Evolutionary conservation across 53 echinoderm and acorn worm species (phyloP).

Genomic region (Hippasteria phrygiana): DNA sequence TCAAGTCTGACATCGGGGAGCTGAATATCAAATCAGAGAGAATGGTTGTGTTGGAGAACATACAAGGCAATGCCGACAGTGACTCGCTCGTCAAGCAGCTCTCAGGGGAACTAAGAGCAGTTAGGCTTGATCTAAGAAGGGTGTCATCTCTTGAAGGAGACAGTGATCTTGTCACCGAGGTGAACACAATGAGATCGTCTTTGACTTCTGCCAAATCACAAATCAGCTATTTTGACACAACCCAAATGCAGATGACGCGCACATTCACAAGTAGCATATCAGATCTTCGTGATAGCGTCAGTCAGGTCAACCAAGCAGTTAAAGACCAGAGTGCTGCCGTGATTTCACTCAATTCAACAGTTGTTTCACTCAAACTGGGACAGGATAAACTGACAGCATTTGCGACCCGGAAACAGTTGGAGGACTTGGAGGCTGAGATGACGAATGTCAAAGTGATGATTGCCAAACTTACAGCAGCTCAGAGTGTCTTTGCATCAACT

Average conservation of each 20-base stretch:
- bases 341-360: slow-evolving; percentile 12
- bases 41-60: slow-evolving; percentile 40
- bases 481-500: slow-evolving; percentile 27
- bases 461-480: slow-evolving; percentile 7
- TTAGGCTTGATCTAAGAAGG: background rate
- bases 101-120: slow-evolving; percentile 35
- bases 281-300: slow-evolving; percentile 5
- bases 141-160: slow-evolving; percentile 14
- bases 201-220: slow-evolving; percentile 35
- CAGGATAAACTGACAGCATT: slow-evolving; percentile 34
- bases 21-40: slow-evolving; percentile 5
- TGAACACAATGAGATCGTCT: slow-evolving; percentile 12
- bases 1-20: slow-evolving; percentile 44
- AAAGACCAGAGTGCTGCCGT: slow-evolving; percentile 17
- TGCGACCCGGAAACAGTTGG: slow-evolving; percentile 25
- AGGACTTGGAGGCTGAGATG: slow-evolving; percentile 30
- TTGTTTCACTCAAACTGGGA: slow-evolving; percentile 41
- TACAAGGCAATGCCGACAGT: slow-evolving; percentile 20
- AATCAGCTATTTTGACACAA: slow-evolving; percentile 30
- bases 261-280: slow-evolving; percentile 27
- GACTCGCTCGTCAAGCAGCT: slow-evolving; percentile 38
- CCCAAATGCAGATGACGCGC: slow-evolving; percentile 52
- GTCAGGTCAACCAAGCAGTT: slow-evolving; percentile 3
- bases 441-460: background rate
- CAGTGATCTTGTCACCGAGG: slow-evolving; percentile 15